Conservation (phyloP, 2,888 invertebrate genomes). For the Sipha maydis region DNA sequence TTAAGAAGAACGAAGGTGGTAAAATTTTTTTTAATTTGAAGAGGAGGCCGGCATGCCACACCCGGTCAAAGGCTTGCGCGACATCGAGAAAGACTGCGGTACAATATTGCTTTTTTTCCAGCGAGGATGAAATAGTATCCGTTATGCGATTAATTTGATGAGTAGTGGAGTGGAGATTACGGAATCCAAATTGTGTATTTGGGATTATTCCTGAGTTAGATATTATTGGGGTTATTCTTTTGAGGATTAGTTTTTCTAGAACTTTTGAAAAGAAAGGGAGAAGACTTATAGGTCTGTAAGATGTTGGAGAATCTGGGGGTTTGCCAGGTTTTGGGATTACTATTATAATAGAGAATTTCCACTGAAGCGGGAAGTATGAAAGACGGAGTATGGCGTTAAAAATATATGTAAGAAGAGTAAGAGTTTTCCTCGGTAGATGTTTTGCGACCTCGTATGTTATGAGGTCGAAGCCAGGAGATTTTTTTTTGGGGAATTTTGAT, state of each 20-base stretch:
- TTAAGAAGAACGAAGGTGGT: too few species aligned
- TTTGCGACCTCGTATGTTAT: slow-evolving; percentile 10
- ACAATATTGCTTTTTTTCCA: too few species aligned
- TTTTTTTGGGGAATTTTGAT: not conserved
- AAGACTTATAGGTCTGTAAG: not conserved
- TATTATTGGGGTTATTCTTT: slow-evolving; percentile 17
- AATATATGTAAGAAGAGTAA: not conserved
- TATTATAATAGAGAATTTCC: slow-evolving; percentile 12
- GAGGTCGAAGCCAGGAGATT: not conserved
- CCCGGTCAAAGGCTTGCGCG: too few species aligned
- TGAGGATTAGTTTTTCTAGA: slow-evolving; percentile 12
- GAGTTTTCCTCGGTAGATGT: not conserved
- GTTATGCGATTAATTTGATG: too few species aligned
- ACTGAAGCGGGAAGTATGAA: not conserved
- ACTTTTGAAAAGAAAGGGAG: slow-evolving; percentile 21
- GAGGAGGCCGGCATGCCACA: too few species aligned
- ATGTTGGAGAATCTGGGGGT: not conserved
- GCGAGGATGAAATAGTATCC: too few species aligned
- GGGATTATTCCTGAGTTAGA: not conserved
- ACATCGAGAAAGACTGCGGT: too few species aligned
- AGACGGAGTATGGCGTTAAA: not conserved
- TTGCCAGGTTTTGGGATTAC: not conserved
- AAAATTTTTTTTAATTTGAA: too few species aligned
- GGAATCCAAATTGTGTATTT: too few species aligned
- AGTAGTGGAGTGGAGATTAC: too few species aligned